phyloP scores from a whole-genome alignment of 2,113 vertebrate species.

The Edolisoma coerulescens region DNA sequence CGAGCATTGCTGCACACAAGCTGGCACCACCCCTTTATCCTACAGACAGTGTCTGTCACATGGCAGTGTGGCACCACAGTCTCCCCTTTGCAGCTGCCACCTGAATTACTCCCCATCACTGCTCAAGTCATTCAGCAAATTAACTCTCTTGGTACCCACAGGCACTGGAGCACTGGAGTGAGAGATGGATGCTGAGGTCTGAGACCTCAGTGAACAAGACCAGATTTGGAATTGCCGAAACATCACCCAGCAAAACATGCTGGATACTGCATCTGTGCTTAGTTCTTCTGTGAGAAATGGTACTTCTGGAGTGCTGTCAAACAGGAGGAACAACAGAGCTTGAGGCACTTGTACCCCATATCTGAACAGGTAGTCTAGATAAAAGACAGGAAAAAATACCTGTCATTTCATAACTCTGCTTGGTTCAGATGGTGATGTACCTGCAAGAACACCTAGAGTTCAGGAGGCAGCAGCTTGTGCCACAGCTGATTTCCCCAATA shows the following conservation, averaged over 20 bases:
- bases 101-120: background rate
- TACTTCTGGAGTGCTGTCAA: background rate
- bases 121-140: background rate
- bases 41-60: accelerated
- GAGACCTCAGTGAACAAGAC: background rate
- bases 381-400: background rate
- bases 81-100: background rate
- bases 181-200: background rate
- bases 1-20: accelerated
- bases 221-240: background rate
- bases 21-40: background rate
- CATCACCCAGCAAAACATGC: background rate
- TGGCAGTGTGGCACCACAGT: accelerated
- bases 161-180: background rate
- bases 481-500: background rate
- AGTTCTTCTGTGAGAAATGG: background rate
- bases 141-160: background rate
- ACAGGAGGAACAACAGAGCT: background rate
- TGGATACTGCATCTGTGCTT: background rate
- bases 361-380: background rate
- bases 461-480: background rate
- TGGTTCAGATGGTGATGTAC: accelerated
- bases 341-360: background rate
- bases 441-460: background rate
- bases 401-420: background rate